These are phyloP conservation scores for Dasypolia templi DNA, from an alignment of 2,888 invertebrate species.

Conservation along the genomic window DNA sequence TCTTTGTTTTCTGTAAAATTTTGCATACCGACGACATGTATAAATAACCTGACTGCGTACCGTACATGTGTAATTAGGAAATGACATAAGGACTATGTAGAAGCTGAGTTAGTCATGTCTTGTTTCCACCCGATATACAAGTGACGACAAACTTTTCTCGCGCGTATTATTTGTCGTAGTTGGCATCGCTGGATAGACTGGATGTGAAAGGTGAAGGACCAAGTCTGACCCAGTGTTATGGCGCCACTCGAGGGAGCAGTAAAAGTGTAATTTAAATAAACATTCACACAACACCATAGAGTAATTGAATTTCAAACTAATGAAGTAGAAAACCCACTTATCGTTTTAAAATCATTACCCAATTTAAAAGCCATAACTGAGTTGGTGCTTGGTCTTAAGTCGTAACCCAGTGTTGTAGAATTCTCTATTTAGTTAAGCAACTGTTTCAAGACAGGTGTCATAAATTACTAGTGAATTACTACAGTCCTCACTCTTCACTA, in stretches of 20 bases:
- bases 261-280: conserved; percentile 35
- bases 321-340: conserved; percentile 19
- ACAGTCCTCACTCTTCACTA: background rate
- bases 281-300: conserved; percentile 17
- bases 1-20: background rate
- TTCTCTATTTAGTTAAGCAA: background rate
- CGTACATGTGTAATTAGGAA: background rate
- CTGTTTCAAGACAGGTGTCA: background rate
- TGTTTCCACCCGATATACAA: background rate
- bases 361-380: conserved; percentile 46
- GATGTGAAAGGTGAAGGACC: conserved; percentile 7
- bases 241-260: conserved; percentile 10
- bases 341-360: conserved; percentile 45
- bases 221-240: conserved; percentile 5
- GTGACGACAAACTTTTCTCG: background rate
- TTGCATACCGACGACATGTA: background rate
- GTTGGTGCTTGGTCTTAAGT: conserved; percentile 1
- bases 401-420: conserved; percentile 17
- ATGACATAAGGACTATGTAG: background rate
- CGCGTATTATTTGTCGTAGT: background rate
- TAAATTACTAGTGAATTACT: background rate
- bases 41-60: too few relatives aligned
- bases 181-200: background rate
- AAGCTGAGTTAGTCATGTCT: background rate
- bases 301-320: conserved; percentile 42